These are phyloP conservation scores for Forbesichthys papilliferus DNA, from an alignment of 2,113 vertebrate genomes.

Conservation along the genomic window DNA sequence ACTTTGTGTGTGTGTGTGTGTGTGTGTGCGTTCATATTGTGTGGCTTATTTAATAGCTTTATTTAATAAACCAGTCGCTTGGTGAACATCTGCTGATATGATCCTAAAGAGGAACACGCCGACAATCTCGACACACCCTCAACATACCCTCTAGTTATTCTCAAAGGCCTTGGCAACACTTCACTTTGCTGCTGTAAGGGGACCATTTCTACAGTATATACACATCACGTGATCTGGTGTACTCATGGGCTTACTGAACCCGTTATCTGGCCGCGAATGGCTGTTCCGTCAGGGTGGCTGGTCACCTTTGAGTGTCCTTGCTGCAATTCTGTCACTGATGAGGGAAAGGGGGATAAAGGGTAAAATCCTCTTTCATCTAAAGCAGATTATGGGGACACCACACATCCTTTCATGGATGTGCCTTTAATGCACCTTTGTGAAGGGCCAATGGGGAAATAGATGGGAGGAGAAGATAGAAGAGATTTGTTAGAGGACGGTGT, in stretches of 20 bases:
- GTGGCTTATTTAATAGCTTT: too few species aligned
- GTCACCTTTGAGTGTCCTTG: constrained; percentile 14
- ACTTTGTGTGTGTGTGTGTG: too few species aligned
- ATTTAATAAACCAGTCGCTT: background rate
- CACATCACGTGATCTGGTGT: constrained; percentile 6
- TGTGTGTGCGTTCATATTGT: too few species aligned
- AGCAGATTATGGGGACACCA: constrained; percentile 23
- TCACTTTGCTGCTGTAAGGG: constrained; percentile 2
- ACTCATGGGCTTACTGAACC: constrained; percentile 5
- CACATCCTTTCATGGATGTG: constrained; percentile 6
- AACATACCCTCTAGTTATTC: background rate
- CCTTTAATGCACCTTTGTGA: constrained; percentile 4
- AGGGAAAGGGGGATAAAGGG: constrained; percentile 4
- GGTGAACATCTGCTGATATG: background rate
- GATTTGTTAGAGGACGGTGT: background rate
- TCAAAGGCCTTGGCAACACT: constrained; percentile 7
- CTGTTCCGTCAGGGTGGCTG: background rate
- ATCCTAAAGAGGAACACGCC: background rate
- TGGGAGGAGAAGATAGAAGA: background rate
- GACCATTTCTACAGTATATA: constrained; percentile 5
- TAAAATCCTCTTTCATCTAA: constrained; percentile 20
- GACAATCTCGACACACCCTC: too few species aligned
- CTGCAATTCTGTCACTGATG: constrained; percentile 11
- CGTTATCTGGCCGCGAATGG: constrained; percentile 21
- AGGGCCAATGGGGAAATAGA: background rate